Evolutionary conservation across 2,888 invertebrate genomes (phyloP), one percentile per base, ranked within the genome.

Genomic region (Papilio gigon): DNA sequence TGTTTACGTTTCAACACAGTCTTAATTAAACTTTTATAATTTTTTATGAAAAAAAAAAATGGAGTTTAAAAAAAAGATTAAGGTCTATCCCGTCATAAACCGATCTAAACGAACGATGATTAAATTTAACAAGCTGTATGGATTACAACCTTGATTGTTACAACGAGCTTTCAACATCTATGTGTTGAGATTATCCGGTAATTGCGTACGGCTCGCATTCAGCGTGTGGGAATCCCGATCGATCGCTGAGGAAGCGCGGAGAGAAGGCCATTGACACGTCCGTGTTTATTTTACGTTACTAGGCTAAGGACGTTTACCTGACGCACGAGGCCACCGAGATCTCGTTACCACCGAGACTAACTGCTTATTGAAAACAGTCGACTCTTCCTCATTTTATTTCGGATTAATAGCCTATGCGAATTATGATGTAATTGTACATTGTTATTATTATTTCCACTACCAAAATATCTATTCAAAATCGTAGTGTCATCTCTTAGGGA

Each of bases 161-260:
- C 30, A 58, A 63, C 14, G 44, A 47, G 58, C 37, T 58, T 37
- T 17, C 58, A 65, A 40, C 27, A 60, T 42, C 22, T 50, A 64
- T 64, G 59, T 60, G 17, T 22, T 37, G 68, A 60, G 68, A 68
- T 68, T 63, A 65, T 59, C 65, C 60, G 65, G 53, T 68, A 60
- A 68, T 68, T 65, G 64, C 50, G 59, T 64, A 60, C 61, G 40
- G 58, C 58, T 60, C 27, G 17, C 65, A 47, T 50, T 30, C 35
- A 59, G 25, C 63, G 58, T 42, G 14, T 33, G 60, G 60, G 65
- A 60, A 35, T 59, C 30, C 30, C 59, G 27, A 68, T 30, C 50
- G 64, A 68, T 68, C 50, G 60, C 64, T 42, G 40, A 65, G 64
- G 65, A 65, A 68, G 40, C 20, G 42, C 40, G 33, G 12, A 42